Conservation (phyloP, 1,140 invertebrate genomes). For the Brachionus paranguensis region DNA sequence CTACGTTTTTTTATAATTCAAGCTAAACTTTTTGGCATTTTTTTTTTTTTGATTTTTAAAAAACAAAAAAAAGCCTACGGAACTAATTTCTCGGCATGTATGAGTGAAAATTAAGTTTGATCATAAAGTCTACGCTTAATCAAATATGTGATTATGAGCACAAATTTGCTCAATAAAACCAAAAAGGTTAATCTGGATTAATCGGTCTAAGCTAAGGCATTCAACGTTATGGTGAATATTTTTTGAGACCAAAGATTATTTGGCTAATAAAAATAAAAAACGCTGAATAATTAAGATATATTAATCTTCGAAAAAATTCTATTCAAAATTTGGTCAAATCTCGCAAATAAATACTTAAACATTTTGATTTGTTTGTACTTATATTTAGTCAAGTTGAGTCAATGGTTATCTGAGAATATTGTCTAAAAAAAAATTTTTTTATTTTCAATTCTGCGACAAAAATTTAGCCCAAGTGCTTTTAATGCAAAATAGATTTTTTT, state of each 20-base stretch:
- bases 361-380: slow-evolving; percentile 14
- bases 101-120: background rate
- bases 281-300: background rate
- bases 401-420: background rate
- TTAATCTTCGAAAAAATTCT: background rate
- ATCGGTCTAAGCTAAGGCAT: background rate
- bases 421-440: background rate
- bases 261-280: slow-evolving; percentile 24
- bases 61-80: background rate
- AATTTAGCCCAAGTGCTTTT: background rate
- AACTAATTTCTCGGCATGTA: background rate
- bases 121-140: slow-evolving; percentile 10
- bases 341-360: slow-evolving; percentile 27
- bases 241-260: slow-evolving; percentile 22
- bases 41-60: background rate
- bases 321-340: background rate
- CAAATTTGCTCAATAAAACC: background rate
- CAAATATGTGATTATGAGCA: slow-evolving; percentile 13
- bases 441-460: background rate
- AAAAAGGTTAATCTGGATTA: slow-evolving; percentile 23
- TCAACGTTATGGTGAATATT: slow-evolving; percentile 8
- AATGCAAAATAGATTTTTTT: background rate
- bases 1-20: background rate
- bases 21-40: background rate
- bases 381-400: background rate